Evolutionary conservation across 2,888 invertebrate genomes (phyloP), one percentile per base, ranked within the genome.

Genomic region (Diarsia brunnea): DNA sequence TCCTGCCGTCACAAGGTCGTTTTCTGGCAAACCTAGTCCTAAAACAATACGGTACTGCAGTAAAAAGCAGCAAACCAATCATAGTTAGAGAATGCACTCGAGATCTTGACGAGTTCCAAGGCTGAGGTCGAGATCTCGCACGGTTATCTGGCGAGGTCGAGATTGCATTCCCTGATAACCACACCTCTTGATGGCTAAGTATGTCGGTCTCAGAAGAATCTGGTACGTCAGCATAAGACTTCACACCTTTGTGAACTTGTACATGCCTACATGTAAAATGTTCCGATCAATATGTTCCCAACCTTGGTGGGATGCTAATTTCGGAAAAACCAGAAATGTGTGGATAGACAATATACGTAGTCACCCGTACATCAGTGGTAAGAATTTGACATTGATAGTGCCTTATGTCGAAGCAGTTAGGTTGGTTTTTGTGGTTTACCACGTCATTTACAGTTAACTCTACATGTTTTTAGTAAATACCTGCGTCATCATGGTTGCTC

Each of bases 401-500:
- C n/a, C n/a, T n/a, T n/a, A n/a, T n/a, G n/a, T n/a, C n/a, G n/a
- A n/a, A n/a, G n/a, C n/a, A n/a, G n/a, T n/a, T n/a, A n/a, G n/a
- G 58, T 43, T 38, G 2, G n/a, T 61, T 43, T 43, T 43, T n/a
- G 38, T 43, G 4, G 38, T 61, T 38, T 14, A 43, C 43, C n/a
- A 43, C 7, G n/a, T 3, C 14, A 14, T 43, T n/a, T 63, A 2
- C 38, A n/a, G 38, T 38, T 7, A n/a, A 49, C 24, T 16, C 16
- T 43, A 24, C 3, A 67, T 65, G 16, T 49, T n/a, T 67, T 24
- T 3, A 24, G 45, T 68, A 79, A 82, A 88, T 89, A 96, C 96
- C 96, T 90, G 93, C 91, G 55, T 97, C 97, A 76, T 97, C 97
- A 64, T 97, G 94, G 86, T 97, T 95, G 91, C 98, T 98, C 87